These are phyloP conservation scores for Nomada ruficornis DNA, from an alignment of 2,888 invertebrate genomes.

Conservation along the genomic window DNA sequence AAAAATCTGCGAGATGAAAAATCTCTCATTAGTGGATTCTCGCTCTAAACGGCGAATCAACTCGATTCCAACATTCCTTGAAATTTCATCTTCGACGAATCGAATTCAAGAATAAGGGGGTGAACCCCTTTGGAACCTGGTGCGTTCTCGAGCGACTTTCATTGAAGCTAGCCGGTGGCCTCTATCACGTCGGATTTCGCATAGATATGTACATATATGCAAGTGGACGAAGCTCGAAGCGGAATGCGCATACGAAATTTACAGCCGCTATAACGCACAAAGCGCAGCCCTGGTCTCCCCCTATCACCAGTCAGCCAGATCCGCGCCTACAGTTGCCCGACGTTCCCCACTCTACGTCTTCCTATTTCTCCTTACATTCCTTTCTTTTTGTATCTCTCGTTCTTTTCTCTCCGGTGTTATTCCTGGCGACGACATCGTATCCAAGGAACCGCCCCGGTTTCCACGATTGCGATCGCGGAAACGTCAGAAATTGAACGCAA, in stretches of 20 bases:
- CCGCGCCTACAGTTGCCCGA: conserved; percentile 41
- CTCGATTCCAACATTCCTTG: neutral
- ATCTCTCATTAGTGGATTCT: conserved; percentile 18
- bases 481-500: conserved; percentile 23
- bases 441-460: conserved; percentile 6
- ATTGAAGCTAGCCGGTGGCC: conserved; percentile 63
- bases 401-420: neutral
- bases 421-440: conserved; percentile 27
- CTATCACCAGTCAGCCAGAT: conserved; percentile 36
- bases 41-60: conserved; percentile 9
- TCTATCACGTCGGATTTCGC: conserved; percentile 62
- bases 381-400: neutral
- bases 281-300: conserved; percentile 65
- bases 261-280: conserved; percentile 76
- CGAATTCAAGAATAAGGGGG: neutral
- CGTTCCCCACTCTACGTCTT: neutral
- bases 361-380: neutral
- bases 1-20: conserved; percentile 4
- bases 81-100: conserved; percentile 11
- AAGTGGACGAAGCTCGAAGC: conserved; percentile 50
- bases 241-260: conserved; percentile 80
- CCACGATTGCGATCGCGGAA: conserved; percentile 11
- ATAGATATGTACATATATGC: conserved; percentile 61
- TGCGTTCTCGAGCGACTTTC: conserved; percentile 60
- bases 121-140: neutral